Evolutionary conservation across 2,888 invertebrate species (phyloP).

Genomic region (Pterostichus madidus): DNA sequence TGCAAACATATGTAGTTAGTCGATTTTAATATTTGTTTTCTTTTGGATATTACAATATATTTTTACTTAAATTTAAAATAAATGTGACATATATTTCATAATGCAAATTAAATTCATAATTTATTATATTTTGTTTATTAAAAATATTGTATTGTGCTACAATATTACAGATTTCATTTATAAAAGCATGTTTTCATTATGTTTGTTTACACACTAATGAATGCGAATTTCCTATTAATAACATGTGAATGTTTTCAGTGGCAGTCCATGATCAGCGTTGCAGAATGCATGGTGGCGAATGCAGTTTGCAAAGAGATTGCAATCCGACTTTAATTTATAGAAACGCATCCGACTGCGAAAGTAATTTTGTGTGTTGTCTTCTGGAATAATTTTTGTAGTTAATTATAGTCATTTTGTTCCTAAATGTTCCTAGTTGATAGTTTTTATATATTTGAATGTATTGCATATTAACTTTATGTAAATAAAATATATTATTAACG

Average conservation of each 20-base stretch:
- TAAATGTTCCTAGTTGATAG: not conserved
- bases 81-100: not conserved
- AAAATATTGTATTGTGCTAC: too few species aligned
- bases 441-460: not conserved
- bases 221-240: too few species aligned
- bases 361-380: conserved; percentile 47
- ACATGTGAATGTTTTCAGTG: conserved; percentile 33
- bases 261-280: conserved; percentile 45
- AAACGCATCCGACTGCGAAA: conserved; percentile 42
- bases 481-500: not conserved
- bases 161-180: too few species aligned
- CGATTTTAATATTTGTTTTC: conserved; percentile 9
- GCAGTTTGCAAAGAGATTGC: conserved; percentile 23
- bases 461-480: conserved; percentile 1
- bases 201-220: too few species aligned
- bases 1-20: not conserved
- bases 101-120: conserved; percentile 10
- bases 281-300: conserved; percentile 51
- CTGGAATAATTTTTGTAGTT: conserved; percentile 14
- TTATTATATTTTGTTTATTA: not conserved
- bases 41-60: not conserved
- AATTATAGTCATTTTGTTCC: conserved; percentile 2
- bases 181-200: too few species aligned
- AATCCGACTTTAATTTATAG: conserved; percentile 15
- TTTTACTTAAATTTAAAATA: not conserved